phyloP scores from a whole-genome alignment of 2,888 invertebrate genomes.

The Euzetes globulus region DNA sequence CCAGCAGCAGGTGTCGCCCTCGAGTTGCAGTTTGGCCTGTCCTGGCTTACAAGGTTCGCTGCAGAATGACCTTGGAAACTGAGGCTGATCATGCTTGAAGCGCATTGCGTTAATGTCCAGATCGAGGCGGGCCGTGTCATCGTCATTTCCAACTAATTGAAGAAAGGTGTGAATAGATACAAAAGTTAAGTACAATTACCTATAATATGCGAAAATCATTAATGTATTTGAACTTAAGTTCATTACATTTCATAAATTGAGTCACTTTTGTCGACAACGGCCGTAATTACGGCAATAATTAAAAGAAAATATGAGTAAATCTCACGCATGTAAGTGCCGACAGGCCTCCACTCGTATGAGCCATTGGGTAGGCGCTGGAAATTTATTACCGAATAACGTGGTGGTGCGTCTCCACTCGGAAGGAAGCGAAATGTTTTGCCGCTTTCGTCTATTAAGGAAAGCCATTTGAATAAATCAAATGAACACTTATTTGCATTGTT shows the following conservation, averaged over 20 bases:
- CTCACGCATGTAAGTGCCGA: conserved; percentile 50
- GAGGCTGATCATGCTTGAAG: conserved; percentile 45
- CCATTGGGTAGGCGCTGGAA: conserved; percentile 47
- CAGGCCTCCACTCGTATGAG: conserved; percentile 49
- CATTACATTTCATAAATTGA: too few relatives aligned
- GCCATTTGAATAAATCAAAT: background rate
- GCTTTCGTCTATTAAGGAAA: conserved; percentile 48
- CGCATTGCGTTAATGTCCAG: conserved; percentile 46
- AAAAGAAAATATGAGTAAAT: conserved; percentile 11
- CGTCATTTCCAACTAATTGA: conserved; percentile 44
- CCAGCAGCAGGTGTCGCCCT: conserved; percentile 54
- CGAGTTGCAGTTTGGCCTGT: conserved; percentile 44
- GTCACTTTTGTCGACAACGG: too few relatives aligned
- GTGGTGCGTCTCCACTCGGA: conserved; percentile 52
- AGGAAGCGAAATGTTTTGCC: conserved; percentile 51
- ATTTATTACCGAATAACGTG: conserved; percentile 53
- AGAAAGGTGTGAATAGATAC: too few relatives aligned
- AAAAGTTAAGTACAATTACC: too few relatives aligned
- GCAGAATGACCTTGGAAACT: conserved; percentile 50
- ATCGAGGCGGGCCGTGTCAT: conserved; percentile 45
- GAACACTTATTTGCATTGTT: background rate
- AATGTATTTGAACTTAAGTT: too few relatives aligned
- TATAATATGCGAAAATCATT: too few relatives aligned
- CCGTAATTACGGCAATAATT: too few relatives aligned
- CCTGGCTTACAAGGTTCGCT: conserved; percentile 48